phyloP scores from a whole-genome alignment of 2,888 invertebrate species.

The Callimorpha dominula region DNA sequence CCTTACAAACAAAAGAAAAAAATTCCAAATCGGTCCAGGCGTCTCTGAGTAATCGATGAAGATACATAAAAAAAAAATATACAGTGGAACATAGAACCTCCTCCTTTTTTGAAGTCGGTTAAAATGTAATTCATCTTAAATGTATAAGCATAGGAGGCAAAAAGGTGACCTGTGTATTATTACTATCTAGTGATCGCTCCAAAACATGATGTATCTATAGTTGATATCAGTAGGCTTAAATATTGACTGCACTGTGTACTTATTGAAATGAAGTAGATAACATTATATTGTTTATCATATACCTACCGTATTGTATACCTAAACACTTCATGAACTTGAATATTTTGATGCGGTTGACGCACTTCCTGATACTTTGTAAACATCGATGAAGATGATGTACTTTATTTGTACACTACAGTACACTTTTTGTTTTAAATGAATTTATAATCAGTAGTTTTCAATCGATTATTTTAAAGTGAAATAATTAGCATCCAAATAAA shows the following conservation, averaged over 20 bases:
- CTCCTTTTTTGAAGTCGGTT: too few species aligned
- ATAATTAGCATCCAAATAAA: too few species aligned
- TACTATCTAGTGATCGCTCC: conserved; percentile 43
- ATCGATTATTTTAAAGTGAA: too few species aligned
- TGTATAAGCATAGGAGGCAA: background rate
- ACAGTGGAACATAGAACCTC: too few species aligned
- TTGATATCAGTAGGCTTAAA: conserved; percentile 55
- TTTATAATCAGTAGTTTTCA: too few species aligned
- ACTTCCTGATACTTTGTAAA: conserved; percentile 4
- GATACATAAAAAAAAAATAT: too few species aligned
- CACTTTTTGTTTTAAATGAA: background rate
- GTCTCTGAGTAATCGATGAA: too few species aligned
- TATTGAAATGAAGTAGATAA: conserved; percentile 48
- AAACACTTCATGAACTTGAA: conserved; percentile 32
- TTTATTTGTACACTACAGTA: background rate
- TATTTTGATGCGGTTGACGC: conserved; percentile 1
- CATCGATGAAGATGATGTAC: background rate
- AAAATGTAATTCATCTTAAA: background rate
- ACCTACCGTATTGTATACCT: conserved; percentile 19
- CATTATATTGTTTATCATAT: conserved; percentile 29
- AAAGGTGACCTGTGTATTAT: conserved; percentile 42
- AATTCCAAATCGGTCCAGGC: too few species aligned
- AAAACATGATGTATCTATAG: conserved; percentile 37
- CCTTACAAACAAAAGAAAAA: too few species aligned
- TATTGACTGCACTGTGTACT: conserved; percentile 50